Percentiles rank a stretch among this genome's conserved stretches.
Evolutionary conservation across 1,140 invertebrate genomes (phyloP).

Genomic region (Pentalonia nigronervosa): DNA sequence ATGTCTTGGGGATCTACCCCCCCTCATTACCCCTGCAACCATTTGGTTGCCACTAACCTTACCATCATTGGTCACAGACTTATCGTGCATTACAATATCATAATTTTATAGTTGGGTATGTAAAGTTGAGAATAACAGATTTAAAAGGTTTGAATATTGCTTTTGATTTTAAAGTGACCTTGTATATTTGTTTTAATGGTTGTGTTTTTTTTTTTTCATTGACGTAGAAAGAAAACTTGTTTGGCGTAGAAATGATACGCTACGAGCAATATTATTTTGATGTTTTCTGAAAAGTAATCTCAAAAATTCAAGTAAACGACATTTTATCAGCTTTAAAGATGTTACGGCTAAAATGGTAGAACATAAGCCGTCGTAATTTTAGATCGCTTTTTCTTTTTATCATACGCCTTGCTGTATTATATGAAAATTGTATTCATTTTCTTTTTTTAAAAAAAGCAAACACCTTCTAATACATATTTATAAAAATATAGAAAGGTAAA

Average conservation of each 20-base stretch:
- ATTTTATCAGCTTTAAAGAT: background rate
- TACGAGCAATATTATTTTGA: background rate
- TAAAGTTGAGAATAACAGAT: too few species aligned
- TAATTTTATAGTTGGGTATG: too few species aligned
- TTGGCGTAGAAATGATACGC: background rate
- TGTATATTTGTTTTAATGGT: background rate
- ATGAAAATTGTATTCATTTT: background rate
- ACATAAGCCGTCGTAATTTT: background rate
- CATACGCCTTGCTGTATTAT: background rate
- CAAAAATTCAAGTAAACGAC: background rate
- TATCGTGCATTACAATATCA: background rate
- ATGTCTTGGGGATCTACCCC: too few species aligned
- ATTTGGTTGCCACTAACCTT: too few species aligned
- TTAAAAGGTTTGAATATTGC: too few species aligned
- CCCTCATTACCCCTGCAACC: too few species aligned
- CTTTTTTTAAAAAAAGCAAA: background rate
- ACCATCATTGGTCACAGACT: background rate
- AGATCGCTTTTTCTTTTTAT: background rate
- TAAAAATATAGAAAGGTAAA: background rate
- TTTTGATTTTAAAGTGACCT: too few species aligned
- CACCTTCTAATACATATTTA: background rate
- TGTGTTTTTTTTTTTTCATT: background rate
- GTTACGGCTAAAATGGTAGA: background rate
- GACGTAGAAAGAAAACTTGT: rapidly evolving
- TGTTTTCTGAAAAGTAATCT: background rate